These are phyloP conservation scores for Cepaea nemoralis DNA, from an alignment of 1,140 invertebrate species.

Conservation along the genomic window DNA sequence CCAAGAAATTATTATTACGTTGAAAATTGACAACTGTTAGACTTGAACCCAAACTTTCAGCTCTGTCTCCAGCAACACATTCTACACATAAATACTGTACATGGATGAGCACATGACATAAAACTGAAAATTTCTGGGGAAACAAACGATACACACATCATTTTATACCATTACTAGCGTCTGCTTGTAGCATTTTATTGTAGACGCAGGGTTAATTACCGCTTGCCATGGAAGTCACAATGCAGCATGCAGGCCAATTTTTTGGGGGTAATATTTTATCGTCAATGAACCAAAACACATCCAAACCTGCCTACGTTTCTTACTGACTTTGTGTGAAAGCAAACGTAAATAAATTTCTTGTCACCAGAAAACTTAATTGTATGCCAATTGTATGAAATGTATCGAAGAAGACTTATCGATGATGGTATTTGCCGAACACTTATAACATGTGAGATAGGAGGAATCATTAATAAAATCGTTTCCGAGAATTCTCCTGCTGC, in stretches of 20 bases:
- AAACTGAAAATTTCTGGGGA: not conserved
- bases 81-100: not conserved
- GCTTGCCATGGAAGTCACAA: not conserved
- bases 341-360: not conserved
- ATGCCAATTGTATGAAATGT: not conserved
- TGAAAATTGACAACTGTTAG: too few relatives aligned
- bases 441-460: not conserved
- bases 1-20: too few relatives aligned
- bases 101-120: not conserved
- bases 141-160: not conserved
- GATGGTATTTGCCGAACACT: not conserved
- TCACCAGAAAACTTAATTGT: not conserved
- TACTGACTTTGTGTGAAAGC: not conserved
- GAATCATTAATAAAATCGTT: conserved; percentile 85
- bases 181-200: too few relatives aligned
- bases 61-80: too few relatives aligned
- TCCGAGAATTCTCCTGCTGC: conserved; percentile 87
- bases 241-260: not conserved
- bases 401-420: not conserved
- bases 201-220: not conserved
- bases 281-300: not conserved
- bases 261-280: not conserved
- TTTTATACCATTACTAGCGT: too few relatives aligned
- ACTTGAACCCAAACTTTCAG: too few relatives aligned
- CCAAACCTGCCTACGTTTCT: not conserved